phyloP scores from a whole-genome alignment of 2,888 invertebrate genomes.

The Vandiemenella viatica region DNA sequence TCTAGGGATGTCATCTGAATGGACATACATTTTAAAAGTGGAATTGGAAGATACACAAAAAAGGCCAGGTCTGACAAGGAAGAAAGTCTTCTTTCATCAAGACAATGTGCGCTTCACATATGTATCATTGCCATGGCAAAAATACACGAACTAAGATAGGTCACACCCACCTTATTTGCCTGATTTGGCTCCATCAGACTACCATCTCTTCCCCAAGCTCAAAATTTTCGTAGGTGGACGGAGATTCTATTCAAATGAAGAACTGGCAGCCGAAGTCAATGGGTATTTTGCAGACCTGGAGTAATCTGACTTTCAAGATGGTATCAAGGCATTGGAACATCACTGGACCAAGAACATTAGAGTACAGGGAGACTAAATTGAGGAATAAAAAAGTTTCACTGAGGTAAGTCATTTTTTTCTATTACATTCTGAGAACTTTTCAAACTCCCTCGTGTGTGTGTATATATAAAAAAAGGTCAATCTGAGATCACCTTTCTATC shows the following conservation, averaged over 20 bases:
- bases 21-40: background rate
- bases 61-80: background rate
- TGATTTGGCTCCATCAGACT: background rate
- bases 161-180: background rate
- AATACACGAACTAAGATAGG: background rate
- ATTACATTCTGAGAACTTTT: background rate
- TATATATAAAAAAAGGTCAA: background rate
- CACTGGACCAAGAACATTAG: background rate
- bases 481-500: no score
- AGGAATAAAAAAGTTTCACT: background rate
- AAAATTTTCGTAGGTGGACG: background rate
- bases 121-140: background rate
- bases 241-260: no score
- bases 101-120: background rate
- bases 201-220: background rate
- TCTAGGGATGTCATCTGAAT: background rate
- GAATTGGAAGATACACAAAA: background rate
- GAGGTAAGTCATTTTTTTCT: background rate
- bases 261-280: background rate
- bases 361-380: background rate
- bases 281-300: constrained; percentile 1
- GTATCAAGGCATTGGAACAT: background rate
- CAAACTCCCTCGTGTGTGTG: background rate
- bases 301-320: background rate
- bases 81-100: background rate